phyloP scores from a whole-genome alignment of 2,888 invertebrate genomes.

The Sesamia inferens region DNA sequence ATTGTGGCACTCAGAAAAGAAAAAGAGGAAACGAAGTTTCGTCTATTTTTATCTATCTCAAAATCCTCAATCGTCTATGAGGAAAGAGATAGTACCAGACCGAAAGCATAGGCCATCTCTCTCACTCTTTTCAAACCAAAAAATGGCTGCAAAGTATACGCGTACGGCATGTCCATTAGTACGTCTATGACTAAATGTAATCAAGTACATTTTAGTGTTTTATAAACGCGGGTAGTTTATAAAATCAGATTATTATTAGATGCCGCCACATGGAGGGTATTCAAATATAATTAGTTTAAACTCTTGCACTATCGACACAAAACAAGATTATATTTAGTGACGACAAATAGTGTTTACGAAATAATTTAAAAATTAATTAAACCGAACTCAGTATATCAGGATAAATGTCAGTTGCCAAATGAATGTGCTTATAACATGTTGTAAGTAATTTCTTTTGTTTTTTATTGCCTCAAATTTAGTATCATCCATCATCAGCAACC shows the following conservation, averaged over 20 bases:
- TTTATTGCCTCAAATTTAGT: too few relatives aligned
- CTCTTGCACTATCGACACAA: slow-evolving; percentile 6
- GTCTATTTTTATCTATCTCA: too few relatives aligned
- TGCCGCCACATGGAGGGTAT: slow-evolving; percentile 21
- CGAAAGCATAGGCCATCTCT: too few relatives aligned
- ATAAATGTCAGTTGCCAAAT: slow-evolving; percentile 60
- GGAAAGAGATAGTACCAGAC: too few relatives aligned
- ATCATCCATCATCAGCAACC: too few relatives aligned
- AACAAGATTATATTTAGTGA: slow-evolving; percentile 16
- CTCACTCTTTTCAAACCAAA: too few relatives aligned
- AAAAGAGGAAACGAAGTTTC: too few relatives aligned
- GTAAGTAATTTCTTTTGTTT: slow-evolving; percentile 26
- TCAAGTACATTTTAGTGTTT: neutral
- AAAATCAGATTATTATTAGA: neutral
- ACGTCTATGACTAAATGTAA: too few relatives aligned
- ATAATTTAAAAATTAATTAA: slow-evolving; percentile 43
- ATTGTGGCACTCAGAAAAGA: too few relatives aligned
- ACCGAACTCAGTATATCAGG: slow-evolving; percentile 6
- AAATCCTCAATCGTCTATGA: too few relatives aligned
- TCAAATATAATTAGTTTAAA: slow-evolving; percentile 26
- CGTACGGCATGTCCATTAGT: too few relatives aligned
- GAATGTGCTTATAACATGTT: slow-evolving; percentile 48
- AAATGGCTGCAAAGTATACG: too few relatives aligned
- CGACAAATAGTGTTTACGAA: slow-evolving; percentile 25
- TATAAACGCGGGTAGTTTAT: slow-evolving; percentile 22